Percentiles rank a stretch among this genome's conserved stretches.
These are phyloP conservation scores for Trachurus trachurus DNA, from an alignment of 2,797 vertebrate genomes.

Conservation along the genomic window DNA sequence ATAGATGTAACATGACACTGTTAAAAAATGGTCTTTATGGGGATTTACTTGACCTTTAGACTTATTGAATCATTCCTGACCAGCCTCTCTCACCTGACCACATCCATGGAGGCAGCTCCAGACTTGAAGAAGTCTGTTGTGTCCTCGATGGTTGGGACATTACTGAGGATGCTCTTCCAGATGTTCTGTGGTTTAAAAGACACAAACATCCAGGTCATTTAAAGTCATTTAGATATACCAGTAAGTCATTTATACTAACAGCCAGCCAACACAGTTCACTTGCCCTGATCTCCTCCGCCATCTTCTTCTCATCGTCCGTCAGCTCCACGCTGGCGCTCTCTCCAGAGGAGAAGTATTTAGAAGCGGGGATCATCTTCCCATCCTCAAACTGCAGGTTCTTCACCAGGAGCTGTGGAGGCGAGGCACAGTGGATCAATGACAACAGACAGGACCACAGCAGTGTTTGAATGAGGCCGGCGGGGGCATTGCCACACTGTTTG, in stretches of 20 bases:
- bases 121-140: conserved; percentile 98
- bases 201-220: too few relatives aligned
- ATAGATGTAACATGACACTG: neutral
- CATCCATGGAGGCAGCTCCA: conserved; percentile 97
- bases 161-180: conserved; percentile 96
- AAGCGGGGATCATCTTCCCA: conserved; percentile 96
- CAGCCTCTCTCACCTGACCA: conserved; percentile 90
- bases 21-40: too few relatives aligned
- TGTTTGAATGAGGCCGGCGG: too few relatives aligned
- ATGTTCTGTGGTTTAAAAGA: conserved; percentile 82
- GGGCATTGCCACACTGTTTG: conserved; percentile 9
- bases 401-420: conserved; percentile 87
- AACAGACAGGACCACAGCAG: neutral
- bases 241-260: too few relatives aligned
- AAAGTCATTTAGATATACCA: too few relatives aligned
- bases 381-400: conserved; percentile 96
- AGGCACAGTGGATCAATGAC: neutral
- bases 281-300: conserved; percentile 92
- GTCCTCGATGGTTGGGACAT: conserved; percentile 88
- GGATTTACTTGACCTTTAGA: neutral
- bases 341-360: conserved; percentile 92
- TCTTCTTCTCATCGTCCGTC: conserved; percentile 90
- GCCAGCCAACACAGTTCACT: conserved; percentile 5
- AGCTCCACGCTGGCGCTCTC: conserved; percentile 90
- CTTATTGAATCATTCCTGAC: neutral